These are phyloP conservation scores for Tapera naevia DNA, from an alignment of 2,797 vertebrate species.

Conservation along the genomic window DNA sequence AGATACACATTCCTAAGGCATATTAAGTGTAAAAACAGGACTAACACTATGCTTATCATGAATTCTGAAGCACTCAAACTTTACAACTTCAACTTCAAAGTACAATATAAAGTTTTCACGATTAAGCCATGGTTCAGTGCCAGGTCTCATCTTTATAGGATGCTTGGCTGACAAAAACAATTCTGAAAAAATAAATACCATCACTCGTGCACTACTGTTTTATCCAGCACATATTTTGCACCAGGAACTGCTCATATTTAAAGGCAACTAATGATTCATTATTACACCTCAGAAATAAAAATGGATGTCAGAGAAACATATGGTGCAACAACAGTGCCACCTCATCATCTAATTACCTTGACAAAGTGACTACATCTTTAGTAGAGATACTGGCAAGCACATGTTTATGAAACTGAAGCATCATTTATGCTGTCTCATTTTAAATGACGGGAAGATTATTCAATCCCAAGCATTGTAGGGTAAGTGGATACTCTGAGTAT, in stretches of 20 bases:
- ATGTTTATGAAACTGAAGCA: neutral
- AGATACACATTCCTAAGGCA: neutral
- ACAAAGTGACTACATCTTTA: neutral
- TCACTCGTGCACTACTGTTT: neutral
- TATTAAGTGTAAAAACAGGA: neutral
- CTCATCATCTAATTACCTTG: neutral
- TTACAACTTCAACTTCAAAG: neutral
- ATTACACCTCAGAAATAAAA: neutral
- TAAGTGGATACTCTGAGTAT: neutral
- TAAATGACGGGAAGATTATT: neutral
- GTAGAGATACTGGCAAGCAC: neutral
- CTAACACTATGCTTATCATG: neutral
- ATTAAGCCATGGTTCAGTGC: neutral
- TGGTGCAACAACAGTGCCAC: neutral
- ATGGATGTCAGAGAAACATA: neutral
- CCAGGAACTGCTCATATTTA: neutral
- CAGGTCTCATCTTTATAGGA: neutral
- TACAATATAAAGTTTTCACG: neutral
- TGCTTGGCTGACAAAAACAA: neutral
- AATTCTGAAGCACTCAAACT: neutral
- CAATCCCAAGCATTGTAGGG: neutral
- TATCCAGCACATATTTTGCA: neutral
- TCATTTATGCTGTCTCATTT: accelerated
- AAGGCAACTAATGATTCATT: neutral
- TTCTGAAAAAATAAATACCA: neutral